Conservation (phyloP, 2,113 vertebrate genomes). For the Desmodus rotundus region DNA sequence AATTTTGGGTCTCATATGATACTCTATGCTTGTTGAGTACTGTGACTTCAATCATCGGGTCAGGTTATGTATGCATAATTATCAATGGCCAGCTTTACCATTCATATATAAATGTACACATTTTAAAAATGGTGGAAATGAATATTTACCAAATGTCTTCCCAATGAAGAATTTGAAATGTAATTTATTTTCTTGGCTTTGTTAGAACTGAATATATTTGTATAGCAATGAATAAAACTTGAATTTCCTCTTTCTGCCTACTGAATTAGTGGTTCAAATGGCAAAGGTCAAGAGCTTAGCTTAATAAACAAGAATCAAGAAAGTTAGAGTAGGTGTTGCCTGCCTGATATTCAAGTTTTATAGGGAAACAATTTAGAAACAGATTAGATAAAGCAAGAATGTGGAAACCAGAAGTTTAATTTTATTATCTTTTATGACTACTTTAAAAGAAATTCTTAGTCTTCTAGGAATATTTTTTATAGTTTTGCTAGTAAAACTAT, state of each 20-base stretch:
- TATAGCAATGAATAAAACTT: slow-evolving; percentile 35
- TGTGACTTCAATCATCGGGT: background rate
- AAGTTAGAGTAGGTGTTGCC: background rate
- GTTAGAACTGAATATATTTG: slow-evolving; percentile 27
- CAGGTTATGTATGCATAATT: background rate
- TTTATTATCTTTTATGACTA: background rate
- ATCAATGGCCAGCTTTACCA: background rate
- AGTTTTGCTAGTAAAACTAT: background rate
- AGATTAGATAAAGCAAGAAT: background rate
- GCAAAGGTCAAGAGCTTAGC: slow-evolving; percentile 25
- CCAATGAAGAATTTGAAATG: slow-evolving; percentile 37
- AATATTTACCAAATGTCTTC: background rate
- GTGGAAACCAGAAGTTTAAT: background rate
- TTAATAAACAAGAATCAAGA: slow-evolving; percentile 46
- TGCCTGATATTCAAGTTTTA: background rate
- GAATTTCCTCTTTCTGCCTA: background rate
- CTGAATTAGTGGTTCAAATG: slow-evolving; percentile 30
- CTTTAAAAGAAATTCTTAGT: background rate
- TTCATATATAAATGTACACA: background rate
- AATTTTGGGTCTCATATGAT: background rate
- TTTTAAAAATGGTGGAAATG: background rate
- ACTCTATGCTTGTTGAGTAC: background rate
- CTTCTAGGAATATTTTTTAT: background rate
- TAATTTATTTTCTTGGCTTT: slow-evolving; percentile 31
- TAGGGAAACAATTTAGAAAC: background rate